phyloP scores from a whole-genome alignment of 2,797 vertebrate species.

The Sebastiscus albofasciatus region DNA sequence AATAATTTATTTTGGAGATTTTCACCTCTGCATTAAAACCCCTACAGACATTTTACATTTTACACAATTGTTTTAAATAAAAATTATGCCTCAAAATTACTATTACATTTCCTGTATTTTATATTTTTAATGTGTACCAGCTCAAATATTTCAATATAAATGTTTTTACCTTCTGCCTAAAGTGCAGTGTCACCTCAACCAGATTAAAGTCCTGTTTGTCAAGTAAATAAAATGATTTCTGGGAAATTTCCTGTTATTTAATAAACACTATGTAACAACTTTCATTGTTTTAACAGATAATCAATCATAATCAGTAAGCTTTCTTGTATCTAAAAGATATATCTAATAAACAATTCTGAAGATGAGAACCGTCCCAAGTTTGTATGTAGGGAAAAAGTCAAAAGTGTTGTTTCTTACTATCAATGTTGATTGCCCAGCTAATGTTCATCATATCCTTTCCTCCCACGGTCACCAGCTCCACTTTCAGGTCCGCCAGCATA shows the following conservation, averaged over 20 bases:
- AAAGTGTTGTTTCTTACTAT: constrained; percentile 73
- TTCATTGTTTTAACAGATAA: not conserved
- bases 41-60: not conserved
- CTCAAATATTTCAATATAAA: not conserved
- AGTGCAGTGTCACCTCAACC: not conserved
- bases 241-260: not conserved
- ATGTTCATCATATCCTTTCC: constrained; percentile 63
- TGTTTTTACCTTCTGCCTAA: not conserved
- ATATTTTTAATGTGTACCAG: not conserved
- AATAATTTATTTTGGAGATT: not conserved
- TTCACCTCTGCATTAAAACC: not conserved
- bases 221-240: not conserved
- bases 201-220: not conserved
- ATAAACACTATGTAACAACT: not conserved
- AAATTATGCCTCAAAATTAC: not conserved
- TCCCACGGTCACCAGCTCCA: not conserved
- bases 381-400: not conserved
- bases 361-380: not conserved
- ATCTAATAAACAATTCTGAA: not conserved
- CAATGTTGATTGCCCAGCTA: constrained; percentile 84
- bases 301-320: not conserved
- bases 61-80: not conserved
- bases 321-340: not conserved
- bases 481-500: constrained; percentile 51
- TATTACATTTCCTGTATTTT: not conserved